A percentile compares a stretch with the other conserved stretches of the same genome.
These are phyloP conservation scores for Tanypteryx hageni DNA, from an alignment of 2,888 invertebrate species.

Conservation along the genomic window DNA sequence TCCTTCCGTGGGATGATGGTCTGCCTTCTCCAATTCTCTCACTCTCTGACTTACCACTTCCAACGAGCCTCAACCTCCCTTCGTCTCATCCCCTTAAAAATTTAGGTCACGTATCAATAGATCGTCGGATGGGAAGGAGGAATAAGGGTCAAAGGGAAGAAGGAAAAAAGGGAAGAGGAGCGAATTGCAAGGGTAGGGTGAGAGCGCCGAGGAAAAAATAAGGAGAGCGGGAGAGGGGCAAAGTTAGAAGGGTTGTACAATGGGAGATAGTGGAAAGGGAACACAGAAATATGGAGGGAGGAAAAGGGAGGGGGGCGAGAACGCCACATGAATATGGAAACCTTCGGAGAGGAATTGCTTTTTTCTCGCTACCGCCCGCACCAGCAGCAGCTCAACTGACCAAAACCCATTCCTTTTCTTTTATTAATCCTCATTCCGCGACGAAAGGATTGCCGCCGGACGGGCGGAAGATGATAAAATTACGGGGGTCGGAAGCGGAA, in stretches of 20 bases:
- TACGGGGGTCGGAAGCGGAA: not conserved
- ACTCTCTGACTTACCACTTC: not conserved
- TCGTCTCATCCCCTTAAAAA: not conserved
- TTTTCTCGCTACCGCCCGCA: not conserved
- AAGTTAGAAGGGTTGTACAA: not conserved
- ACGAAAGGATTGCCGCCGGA: constrained; percentile 18
- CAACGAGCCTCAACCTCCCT: not conserved
- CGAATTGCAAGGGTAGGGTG: no score
- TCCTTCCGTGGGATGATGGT: not conserved
- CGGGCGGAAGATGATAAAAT: constrained; percentile 29
- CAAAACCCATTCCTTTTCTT: constrained; percentile 49
- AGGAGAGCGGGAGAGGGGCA: not conserved
- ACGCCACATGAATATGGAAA: constrained; percentile 17
- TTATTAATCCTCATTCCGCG: constrained; percentile 47
- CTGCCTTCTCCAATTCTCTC: no score
- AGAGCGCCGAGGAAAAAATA: no score
- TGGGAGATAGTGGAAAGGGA: not conserved
- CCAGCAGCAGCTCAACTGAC: not conserved
- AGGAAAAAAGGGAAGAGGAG: no score
- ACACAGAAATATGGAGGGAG: constrained; percentile 16
- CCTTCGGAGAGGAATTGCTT: not conserved
- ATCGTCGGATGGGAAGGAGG: not conserved
- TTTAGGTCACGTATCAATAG: constrained; percentile 48
- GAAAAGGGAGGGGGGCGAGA: not conserved
- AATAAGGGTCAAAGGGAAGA: no score